Evolutionary conservation across 2,888 invertebrate species (phyloP).

Genomic region (Fragum sueziense): DNA sequence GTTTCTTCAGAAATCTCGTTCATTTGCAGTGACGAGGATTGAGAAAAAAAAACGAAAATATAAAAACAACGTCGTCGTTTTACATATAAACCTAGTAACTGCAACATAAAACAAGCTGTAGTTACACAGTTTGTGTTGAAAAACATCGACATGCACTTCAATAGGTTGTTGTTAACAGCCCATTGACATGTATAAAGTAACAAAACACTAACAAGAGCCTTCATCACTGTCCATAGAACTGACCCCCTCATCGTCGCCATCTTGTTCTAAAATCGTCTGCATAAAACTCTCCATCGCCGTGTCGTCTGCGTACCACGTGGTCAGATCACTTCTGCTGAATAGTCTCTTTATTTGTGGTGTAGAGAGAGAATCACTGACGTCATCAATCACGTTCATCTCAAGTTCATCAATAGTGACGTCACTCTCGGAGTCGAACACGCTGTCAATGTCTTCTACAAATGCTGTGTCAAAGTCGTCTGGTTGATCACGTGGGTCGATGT

Average conservation of each 20-base stretch:
- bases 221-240: conserved; percentile 4
- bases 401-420: conserved; percentile 12
- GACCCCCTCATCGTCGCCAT: too few relatives aligned
- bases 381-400: conserved; percentile 7
- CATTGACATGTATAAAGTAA: too few relatives aligned
- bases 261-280: conserved; percentile 12
- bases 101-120: too few relatives aligned
- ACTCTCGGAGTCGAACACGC: background rate
- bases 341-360: background rate
- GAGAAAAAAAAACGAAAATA: too few relatives aligned
- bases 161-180: too few relatives aligned
- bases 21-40: too few relatives aligned
- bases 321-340: conserved; percentile 1
- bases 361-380: background rate
- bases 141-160: too few relatives aligned
- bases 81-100: too few relatives aligned
- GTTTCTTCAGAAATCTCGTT: too few relatives aligned
- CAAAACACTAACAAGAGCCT: background rate
- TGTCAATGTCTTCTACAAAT: conserved; percentile 11
- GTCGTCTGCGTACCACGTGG: conserved; percentile 2
- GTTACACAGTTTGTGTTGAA: too few relatives aligned
- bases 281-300: conserved; percentile 13
- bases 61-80: too few relatives aligned
- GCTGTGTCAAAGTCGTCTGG: background rate
- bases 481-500: background rate